A percentile compares a stretch with the other conserved stretches of the same genome.
These are phyloP conservation scores for Argyrosomus regius DNA, from an alignment of 2,797 vertebrate species.

Conservation along the genomic window DNA sequence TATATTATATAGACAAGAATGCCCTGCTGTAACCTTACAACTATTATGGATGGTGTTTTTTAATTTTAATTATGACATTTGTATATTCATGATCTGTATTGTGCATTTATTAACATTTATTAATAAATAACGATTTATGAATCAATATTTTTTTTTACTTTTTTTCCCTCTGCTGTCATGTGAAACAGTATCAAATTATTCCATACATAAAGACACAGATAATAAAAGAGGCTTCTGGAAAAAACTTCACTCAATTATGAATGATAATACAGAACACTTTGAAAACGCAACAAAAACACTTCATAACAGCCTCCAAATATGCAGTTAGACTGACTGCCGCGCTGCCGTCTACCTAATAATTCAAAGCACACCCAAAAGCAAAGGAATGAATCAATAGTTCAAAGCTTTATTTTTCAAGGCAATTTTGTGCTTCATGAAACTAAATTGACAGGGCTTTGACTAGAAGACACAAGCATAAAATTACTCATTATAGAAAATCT, in stretches of 20 bases:
- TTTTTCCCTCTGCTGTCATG: not conserved
- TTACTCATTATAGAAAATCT: slow-evolving; percentile 62
- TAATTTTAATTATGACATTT: not conserved
- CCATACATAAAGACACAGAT: slow-evolving; percentile 28
- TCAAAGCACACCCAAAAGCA: slow-evolving; percentile 72
- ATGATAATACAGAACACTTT: slow-evolving; percentile 47
- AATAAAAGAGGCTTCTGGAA: slow-evolving; percentile 30
- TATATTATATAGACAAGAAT: not conserved
- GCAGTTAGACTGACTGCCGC: slow-evolving; percentile 49
- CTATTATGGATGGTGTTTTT: slow-evolving; percentile 3
- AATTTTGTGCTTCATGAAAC: slow-evolving; percentile 68
- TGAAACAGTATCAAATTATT: slow-evolving; percentile 2
- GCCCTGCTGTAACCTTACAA: not conserved
- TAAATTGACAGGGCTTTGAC: slow-evolving; percentile 68
- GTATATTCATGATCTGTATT: not conserved
- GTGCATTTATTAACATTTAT: not conserved
- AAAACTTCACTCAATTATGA: slow-evolving; percentile 50
- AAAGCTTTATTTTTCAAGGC: slow-evolving; percentile 75
- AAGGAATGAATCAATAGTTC: slow-evolving; percentile 74
- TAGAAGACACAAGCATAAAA: slow-evolving; percentile 64
- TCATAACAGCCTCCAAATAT: slow-evolving; percentile 58
- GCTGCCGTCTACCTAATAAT: slow-evolving; percentile 62
- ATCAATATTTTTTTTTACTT: too few species aligned
- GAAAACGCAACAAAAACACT: slow-evolving; percentile 62
- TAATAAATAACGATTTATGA: not conserved